These are phyloP conservation scores for Tupaia chinensis DNA, from an alignment of 2,113 vertebrate genomes.

Conservation along the genomic window DNA sequence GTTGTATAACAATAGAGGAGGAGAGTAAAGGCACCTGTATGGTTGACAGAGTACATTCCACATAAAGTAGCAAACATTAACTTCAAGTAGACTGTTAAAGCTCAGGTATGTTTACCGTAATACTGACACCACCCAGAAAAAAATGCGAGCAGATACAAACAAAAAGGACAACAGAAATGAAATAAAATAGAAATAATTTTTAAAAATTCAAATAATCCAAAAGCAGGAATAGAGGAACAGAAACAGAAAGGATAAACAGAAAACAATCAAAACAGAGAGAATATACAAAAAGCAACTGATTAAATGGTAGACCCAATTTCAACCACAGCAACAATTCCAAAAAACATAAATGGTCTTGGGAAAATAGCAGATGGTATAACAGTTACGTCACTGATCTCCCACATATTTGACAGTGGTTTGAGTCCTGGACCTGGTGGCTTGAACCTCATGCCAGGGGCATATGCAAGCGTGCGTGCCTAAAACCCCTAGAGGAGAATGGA, in stretches of 20 bases:
- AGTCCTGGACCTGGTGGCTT: no score
- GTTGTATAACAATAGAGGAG: not conserved
- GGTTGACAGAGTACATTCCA: not conserved
- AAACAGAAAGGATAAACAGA: not conserved
- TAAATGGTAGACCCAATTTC: not conserved
- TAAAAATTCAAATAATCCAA: not conserved
- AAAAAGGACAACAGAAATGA: not conserved
- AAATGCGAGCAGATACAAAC: not conserved
- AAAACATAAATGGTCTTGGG: not conserved
- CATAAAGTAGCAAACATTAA: constrained; percentile 11
- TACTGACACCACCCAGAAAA: not conserved
- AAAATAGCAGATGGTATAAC: no score
- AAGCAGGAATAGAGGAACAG: not conserved
- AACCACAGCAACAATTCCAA: not conserved
- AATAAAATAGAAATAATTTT: not conserved
- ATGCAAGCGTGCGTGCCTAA: no score
- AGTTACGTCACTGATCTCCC: no score
- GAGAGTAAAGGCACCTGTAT: not conserved
- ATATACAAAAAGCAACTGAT: constrained; percentile 6
- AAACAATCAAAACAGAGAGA: not conserved
- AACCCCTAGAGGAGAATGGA: no score
- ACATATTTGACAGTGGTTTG: no score
- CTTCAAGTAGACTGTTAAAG: not conserved
- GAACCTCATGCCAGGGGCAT: no score
- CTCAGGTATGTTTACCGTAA: not conserved